Base-by-base conservation (phyloP, 2,888 invertebrate genomes). In the Macrophya annulata region DNA sequence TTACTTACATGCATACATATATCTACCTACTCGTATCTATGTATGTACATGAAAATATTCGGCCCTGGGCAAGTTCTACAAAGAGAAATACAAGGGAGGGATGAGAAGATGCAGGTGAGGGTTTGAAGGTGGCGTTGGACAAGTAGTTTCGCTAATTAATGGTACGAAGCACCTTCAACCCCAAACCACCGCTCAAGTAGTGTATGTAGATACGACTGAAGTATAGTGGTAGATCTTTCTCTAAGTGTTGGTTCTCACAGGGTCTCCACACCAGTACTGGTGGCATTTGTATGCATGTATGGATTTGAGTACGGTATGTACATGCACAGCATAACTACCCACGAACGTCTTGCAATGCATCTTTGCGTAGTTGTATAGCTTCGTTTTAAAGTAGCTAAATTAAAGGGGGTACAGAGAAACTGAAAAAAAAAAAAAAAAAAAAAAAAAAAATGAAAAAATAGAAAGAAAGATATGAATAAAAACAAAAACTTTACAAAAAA, bases 61-160 rank as follows among this genome's bases (percentile, higher is more conserved):
- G 15, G n/a, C 12, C 45, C 74, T 25, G 45, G 12, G 45, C 1
- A 45, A 74, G 45, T 45, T 74, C 74, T 45, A 43, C 43, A 45
- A 74, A 74, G 74, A 74, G 74, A 51, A 77, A 31, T 25, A 55
- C 17, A 9, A 15, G 77, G 12, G 5, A 15, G 55, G 77, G 8
- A 12, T 51, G 77, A 15, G 55, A 51, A 43, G 74, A 74, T 12
- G 74, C 48, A 55, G 65, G 71, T n/a, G 51, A 51, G 43, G 43
- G 74, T 21, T n/a, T 40, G 68, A 68, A 81, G 79, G 31, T 82
- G 85, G 65, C 59, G 55, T 85, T 71, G 79, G 79, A 86, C 85
- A 71, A 86, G 85, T 85, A 85, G 82, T 82, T 62, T 85, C 77
- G 76, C 85, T 85, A 86, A 86, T 86, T 86, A 86, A 86, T 85